Evolutionary conservation across 2,888 invertebrate species (phyloP).

Genomic region (Macrophya alboannulata): DNA sequence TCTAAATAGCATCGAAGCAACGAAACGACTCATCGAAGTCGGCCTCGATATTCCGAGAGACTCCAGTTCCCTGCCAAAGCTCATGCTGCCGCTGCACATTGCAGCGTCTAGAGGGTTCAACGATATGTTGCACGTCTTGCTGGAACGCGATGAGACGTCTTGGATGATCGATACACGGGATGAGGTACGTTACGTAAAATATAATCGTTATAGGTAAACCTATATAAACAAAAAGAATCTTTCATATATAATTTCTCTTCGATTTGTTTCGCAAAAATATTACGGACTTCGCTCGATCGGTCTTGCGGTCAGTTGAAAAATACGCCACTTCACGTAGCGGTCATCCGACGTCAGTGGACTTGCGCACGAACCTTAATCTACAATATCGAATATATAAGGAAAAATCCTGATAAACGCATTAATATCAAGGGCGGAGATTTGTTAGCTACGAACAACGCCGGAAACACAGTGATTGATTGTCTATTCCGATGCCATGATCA

Average conservation of each 20-base stretch:
- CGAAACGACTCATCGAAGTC: constrained; percentile 74
- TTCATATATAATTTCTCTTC: not conserved
- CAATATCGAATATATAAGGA: no score
- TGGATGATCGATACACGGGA: constrained; percentile 9
- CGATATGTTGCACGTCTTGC: constrained; percentile 63
- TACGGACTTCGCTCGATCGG: not conserved
- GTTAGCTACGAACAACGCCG: constrained; percentile 71
- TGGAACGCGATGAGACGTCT: constrained; percentile 41
- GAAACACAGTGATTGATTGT: constrained; percentile 76
- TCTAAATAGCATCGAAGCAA: constrained; percentile 73
- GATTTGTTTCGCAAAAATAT: not conserved
- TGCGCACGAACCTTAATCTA: constrained; percentile 80
- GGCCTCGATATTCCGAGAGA: constrained; percentile 70
- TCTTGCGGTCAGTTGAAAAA: constrained; percentile 74
- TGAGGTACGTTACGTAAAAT: not conserved
- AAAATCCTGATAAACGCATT: no score
- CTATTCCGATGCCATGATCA: constrained; percentile 76
- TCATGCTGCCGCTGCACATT: constrained; percentile 76
- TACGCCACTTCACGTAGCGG: constrained; percentile 82
- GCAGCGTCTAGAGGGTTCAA: constrained; percentile 74
- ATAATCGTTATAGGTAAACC: no score
- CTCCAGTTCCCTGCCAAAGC: not conserved
- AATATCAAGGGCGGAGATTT: constrained; percentile 78
- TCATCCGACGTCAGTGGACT: constrained; percentile 80
- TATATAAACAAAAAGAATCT: not conserved